phyloP scores from a whole-genome alignment of 35 echinoderm and acorn worm species.

The Apostichopus californicus region DNA sequence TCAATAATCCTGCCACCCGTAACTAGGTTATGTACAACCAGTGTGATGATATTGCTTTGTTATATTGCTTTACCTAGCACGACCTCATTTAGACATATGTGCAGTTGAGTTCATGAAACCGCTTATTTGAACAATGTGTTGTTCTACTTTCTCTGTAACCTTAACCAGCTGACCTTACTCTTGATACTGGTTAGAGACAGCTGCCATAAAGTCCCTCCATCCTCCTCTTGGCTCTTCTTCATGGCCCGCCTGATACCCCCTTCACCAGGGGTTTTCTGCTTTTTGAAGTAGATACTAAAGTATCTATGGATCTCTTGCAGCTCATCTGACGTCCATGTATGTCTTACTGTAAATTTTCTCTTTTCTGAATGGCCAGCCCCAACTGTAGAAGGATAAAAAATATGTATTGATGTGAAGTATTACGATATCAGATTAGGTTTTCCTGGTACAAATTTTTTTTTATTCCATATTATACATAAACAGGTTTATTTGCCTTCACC shows the following conservation, averaged over 20 bases:
- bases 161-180: constrained; percentile 11
- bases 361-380: neutral
- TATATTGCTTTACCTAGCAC: no score
- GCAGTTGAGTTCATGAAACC: no score
- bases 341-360: neutral
- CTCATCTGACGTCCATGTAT: constrained; percentile 8
- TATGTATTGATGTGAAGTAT: no score
- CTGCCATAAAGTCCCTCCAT: constrained; percentile 1
- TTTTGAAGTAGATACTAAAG: neutral
- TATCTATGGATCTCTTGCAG: neutral
- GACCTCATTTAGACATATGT: no score
- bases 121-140: no score
- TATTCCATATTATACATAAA: no score
- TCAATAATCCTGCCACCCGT: no score
- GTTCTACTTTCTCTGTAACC: neutral
- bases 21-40: no score
- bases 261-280: constrained; percentile 25
- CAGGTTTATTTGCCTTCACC: no score
- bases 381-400: neutral
- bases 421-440: no score
- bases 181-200: neutral
- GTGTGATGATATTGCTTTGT: no score
- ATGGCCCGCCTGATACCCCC: neutral
- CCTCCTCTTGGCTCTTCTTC: neutral
- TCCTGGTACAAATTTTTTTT: no score